phyloP scores from a whole-genome alignment of 2,888 invertebrate genomes.

The Cheilosia impressa region DNA sequence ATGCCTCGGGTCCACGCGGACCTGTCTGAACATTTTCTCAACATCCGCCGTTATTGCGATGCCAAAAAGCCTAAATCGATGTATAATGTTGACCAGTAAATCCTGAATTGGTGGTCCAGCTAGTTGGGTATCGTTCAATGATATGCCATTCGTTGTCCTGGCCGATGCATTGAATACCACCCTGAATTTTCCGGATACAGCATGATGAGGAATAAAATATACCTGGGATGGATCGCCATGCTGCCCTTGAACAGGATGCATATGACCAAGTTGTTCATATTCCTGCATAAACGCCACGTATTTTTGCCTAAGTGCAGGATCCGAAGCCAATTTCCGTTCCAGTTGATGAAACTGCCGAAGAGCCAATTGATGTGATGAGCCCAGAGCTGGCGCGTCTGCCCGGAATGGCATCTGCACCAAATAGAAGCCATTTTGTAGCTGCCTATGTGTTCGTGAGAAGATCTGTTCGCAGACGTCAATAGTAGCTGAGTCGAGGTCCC shows the following conservation, averaged over 20 bases:
- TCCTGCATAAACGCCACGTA: background rate
- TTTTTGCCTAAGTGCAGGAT: background rate
- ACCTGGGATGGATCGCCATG: conserved; percentile 8
- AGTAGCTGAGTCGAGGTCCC: conserved; percentile 2
- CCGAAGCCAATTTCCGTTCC: conserved; percentile 1
- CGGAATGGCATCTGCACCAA: conserved; percentile 20
- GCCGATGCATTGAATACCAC: conserved; percentile 56
- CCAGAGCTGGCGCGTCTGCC: conserved; percentile 15
- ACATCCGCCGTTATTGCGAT: conserved; percentile 15
- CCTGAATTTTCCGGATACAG: conserved; percentile 47
- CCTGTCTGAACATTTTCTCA: conserved; percentile 12
- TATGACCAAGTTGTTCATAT: conserved; percentile 8
- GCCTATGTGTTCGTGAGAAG: conserved; percentile 19
- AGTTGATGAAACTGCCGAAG: background rate
- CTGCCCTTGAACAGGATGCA: background rate
- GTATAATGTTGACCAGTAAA: conserved; percentile 5
- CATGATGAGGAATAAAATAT: conserved; percentile 57
- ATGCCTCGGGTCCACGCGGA: conserved; percentile 11
- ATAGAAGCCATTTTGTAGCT: conserved; percentile 11
- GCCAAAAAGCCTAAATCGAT: conserved; percentile 6
- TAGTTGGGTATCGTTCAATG: conserved; percentile 13
- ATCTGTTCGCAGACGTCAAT: conserved; percentile 21
- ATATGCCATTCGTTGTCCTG: conserved; percentile 11
- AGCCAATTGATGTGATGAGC: conserved; percentile 26
- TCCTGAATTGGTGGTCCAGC: conserved; percentile 6